phyloP scores from a whole-genome alignment of 2,888 invertebrate genomes.

The Latrodectus elegans region DNA sequence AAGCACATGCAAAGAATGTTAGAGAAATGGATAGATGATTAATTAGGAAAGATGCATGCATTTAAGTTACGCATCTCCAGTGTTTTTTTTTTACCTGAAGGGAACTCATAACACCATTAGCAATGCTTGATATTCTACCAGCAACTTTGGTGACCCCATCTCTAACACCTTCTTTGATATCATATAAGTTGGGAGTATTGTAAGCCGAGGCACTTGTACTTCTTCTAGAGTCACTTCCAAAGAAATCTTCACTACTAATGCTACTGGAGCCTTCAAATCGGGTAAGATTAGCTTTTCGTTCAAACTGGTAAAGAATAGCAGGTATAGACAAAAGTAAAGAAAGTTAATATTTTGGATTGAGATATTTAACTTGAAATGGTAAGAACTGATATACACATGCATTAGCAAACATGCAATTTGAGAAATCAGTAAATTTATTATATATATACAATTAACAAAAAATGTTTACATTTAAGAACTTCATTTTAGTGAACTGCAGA shows the following conservation, averaged over 20 bases:
- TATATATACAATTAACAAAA: too few species aligned
- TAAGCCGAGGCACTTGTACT: constrained; percentile 69
- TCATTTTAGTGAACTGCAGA: too few species aligned
- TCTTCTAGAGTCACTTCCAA: constrained; percentile 79
- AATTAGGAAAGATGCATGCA: not conserved
- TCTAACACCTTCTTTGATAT: constrained; percentile 96
- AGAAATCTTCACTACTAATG: constrained; percentile 97
- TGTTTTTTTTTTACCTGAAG: constrained; percentile 83
- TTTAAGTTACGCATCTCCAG: not conserved
- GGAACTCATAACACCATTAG: constrained; percentile 94
- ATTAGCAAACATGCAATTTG: not conserved
- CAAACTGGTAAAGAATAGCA: constrained; percentile 75
- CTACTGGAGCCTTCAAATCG: constrained; percentile 95
- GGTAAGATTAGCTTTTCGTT: constrained; percentile 79
- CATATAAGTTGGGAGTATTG: constrained; percentile 86
- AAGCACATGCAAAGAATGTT: not conserved
- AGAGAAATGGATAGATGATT: not conserved
- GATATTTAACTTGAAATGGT: not conserved
- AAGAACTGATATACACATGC: not conserved
- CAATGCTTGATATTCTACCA: constrained; percentile 94
- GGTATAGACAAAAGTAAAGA: not conserved
- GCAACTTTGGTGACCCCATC: constrained; percentile 98
- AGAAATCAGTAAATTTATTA: not conserved
- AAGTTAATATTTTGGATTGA: not conserved
- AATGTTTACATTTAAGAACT: too few species aligned